Base-by-base conservation (phyloP, 2,113 vertebrate species). In the Martes martes region DNA sequence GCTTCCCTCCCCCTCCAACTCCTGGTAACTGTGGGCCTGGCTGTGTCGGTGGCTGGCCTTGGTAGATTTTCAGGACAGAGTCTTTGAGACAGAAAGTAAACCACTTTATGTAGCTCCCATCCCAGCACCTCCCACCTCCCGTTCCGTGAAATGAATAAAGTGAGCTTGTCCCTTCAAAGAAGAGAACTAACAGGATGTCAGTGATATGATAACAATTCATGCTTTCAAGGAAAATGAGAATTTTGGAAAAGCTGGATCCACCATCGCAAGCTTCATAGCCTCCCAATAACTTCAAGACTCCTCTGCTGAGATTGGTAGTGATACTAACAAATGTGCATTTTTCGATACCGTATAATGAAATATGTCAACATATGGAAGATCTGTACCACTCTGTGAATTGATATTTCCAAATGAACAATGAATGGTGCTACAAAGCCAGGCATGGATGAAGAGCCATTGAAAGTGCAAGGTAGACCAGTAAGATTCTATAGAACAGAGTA, bases 11-110 rank as follows among this genome's bases (percentile, higher is more conserved):
- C 19, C 2, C 26, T 80, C 26, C 21, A 33, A 15, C 73, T 52
- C 21, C 21, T 0, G 28, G 4, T 4, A 9, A 1, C 3, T 6
- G 23, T 0, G 47, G 15, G 50, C 6, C 15, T 4, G 28, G 26
- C 52, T 31, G 9, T n/a, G 55, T 28, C 1, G 1, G 71, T 31
- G 26, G 36, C 59, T 16, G 52, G 24, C 11, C 21, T 45, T 36
- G 50, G 21, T 36, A 3, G 16, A n/a, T 42, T 65, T 87, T 26
- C 26, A 73, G 59, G 61, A 47, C 0, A 33, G 39, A 18, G 42
- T 28, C n/a, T n/a, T 23, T 23, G 28, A 86, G 78, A 73, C 15
- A 18, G 61, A n/a, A 50, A 31, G 57, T 13, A 24, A 52, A 63
- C 19, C 36, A 10, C 67, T 69, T 36, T 21, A 2, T 1, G 1